Percentiles rank a stretch among this genome's conserved stretches.
phyloP scores from a whole-genome alignment of 2,797 vertebrate genomes.

The Enteromius anoplus region DNA sequence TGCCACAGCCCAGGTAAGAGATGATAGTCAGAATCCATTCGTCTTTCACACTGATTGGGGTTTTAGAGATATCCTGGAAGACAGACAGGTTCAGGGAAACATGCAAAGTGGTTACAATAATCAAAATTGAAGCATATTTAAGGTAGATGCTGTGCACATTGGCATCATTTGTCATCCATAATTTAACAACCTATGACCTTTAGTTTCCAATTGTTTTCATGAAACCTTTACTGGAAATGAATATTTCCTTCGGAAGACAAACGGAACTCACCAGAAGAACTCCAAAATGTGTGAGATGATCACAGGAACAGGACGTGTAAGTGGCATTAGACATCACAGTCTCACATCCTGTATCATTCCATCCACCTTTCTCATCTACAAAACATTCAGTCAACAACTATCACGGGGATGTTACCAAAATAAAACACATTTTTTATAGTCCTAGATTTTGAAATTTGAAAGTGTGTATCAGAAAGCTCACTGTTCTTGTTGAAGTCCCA shows the following conservation, averaged over 20 bases:
- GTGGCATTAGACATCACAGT: constrained; percentile 69
- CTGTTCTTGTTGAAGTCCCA: constrained; percentile 87
- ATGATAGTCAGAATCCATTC: constrained; percentile 78
- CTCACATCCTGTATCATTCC: constrained; percentile 84
- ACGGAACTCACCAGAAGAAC: constrained; percentile 85
- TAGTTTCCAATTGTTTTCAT: not conserved
- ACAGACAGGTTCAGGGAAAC: constrained; percentile 36
- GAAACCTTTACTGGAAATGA: no score
- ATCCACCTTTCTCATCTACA: constrained; percentile 85
- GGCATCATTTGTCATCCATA: not conserved
- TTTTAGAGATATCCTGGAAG: constrained; percentile 80
- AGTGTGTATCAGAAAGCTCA: constrained; percentile 66
- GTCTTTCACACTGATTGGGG: constrained; percentile 65
- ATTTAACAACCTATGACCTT: constrained; percentile 18
- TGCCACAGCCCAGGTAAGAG: constrained; percentile 83
- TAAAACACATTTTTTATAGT: not conserved
- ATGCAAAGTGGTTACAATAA: not conserved
- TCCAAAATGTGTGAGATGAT: constrained; percentile 94
- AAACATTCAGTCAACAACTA: constrained; percentile 45
- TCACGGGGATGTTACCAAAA: constrained; percentile 18
- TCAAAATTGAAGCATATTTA: not conserved
- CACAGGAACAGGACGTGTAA: constrained; percentile 87
- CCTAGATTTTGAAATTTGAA: not conserved
- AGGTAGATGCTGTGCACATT: not conserved
- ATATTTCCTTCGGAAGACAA: not conserved